Conservation (phyloP, 2,113 vertebrate genomes). For the Callipepla squamata region DNA sequence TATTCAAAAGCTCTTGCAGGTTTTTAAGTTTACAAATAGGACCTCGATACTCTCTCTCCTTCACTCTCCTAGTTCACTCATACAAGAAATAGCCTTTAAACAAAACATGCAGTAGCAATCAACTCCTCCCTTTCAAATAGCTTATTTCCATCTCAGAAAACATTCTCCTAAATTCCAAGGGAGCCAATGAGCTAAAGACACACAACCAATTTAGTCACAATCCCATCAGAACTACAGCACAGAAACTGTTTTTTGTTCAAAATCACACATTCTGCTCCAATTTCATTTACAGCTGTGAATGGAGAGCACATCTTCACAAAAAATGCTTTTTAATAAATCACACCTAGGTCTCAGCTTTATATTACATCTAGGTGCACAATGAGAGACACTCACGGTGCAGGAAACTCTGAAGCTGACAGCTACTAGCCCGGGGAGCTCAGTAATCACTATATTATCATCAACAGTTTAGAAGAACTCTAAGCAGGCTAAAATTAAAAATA, state of each 20-base stretch:
- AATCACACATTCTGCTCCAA: background rate
- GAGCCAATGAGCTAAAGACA: background rate
- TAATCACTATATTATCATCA: background rate
- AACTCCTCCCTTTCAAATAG: background rate
- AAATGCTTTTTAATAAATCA: background rate
- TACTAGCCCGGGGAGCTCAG: background rate
- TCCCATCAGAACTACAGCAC: background rate
- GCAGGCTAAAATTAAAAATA: background rate
- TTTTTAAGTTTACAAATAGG: background rate
- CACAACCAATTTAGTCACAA: background rate
- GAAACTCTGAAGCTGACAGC: background rate
- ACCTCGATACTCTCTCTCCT: background rate
- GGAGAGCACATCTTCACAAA: background rate
- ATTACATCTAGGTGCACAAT: background rate
- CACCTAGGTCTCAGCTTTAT: background rate
- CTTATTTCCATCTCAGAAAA: background rate
- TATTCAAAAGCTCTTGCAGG: rapidly evolving
- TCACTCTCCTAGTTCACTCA: background rate
- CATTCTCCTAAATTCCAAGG: background rate
- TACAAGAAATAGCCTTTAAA: background rate
- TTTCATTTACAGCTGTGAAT: background rate
- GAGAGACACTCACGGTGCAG: background rate
- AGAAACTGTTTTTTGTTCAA: background rate
- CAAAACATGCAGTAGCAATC: background rate
- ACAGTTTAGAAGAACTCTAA: background rate